Conservation (phyloP, 2,888 invertebrate species). For the Beris morrisii region DNA sequence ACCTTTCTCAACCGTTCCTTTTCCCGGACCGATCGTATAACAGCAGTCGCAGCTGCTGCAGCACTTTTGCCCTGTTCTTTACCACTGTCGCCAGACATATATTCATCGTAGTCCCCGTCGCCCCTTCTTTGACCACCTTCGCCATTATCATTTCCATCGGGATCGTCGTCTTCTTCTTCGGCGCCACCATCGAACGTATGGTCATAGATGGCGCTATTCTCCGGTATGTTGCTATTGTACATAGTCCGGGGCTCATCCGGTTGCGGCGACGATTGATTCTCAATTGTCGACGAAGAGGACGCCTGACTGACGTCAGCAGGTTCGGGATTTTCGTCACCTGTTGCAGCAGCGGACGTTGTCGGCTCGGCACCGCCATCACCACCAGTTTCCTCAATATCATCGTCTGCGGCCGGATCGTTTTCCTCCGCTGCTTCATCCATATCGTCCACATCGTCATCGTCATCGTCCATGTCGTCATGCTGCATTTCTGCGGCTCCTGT, state of each 20-base stretch:
- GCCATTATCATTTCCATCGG: background rate
- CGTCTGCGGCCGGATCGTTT: too few relatives aligned
- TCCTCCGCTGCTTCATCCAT: background rate
- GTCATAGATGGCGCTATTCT: conserved; percentile 32
- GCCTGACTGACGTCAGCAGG: background rate
- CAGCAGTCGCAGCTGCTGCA: background rate
- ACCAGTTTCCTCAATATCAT: background rate
- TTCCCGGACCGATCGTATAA: background rate
- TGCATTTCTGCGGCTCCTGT: conserved; percentile 36
- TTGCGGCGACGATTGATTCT: background rate
- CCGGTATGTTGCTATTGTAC: conserved; percentile 21
- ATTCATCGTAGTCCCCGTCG: background rate
- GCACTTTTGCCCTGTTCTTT: conserved; percentile 4
- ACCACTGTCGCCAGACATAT: conserved; percentile 31
- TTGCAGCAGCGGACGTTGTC: background rate
- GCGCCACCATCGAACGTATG: conserved; percentile 34
- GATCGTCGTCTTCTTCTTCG: conserved; percentile 15
- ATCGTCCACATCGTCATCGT: conserved; percentile 35
- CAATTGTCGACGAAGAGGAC: conserved; percentile 15
- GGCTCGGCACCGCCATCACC: background rate
- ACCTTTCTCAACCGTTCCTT: background rate
- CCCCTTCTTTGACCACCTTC: background rate
- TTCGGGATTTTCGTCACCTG: background rate
- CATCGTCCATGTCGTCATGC: conserved; percentile 35
- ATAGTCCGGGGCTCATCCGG: background rate